Evolutionary conservation across 2,888 invertebrate species (phyloP).

Genomic region (Drosophila gaucha): DNA sequence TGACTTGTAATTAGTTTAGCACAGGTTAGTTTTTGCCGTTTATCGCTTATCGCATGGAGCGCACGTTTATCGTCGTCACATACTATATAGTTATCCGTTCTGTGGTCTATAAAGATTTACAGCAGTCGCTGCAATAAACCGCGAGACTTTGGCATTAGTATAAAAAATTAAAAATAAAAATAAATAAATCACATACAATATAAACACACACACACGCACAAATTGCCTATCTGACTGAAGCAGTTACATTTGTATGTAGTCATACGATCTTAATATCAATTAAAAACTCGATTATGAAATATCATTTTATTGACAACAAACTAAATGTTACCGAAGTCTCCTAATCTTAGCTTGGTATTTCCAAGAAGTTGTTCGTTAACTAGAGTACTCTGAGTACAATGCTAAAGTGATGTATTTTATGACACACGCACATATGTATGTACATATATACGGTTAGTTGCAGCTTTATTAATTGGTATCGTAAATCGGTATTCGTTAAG

Average conservation of each 20-base stretch:
- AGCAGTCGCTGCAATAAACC: conserved; percentile 3
- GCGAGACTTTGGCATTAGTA: conserved; percentile 5
- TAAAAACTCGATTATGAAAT: conserved; percentile 1
- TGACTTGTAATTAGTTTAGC: background rate
- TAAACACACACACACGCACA: background rate
- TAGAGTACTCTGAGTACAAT: no score
- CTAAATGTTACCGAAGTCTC: background rate
- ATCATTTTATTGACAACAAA: conserved; percentile 1
- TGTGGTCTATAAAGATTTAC: conserved; percentile 9
- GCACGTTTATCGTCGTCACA: background rate
- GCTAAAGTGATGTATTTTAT: no score
- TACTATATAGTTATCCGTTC: background rate
- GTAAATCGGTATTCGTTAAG: no score
- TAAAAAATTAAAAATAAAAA: conserved; percentile 2
- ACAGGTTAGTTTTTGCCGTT: background rate
- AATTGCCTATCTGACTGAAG: conserved; percentile 3
- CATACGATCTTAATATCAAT: conserved; percentile 3
- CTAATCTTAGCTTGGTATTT: background rate
- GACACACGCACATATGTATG: no score
- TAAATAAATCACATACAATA: no score
- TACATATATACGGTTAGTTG: no score
- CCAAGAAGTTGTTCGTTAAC: background rate
- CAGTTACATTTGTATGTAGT: background rate
- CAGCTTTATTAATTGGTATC: no score
- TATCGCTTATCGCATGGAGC: conserved; percentile 4